Base-by-base conservation (phyloP, 2,888 invertebrate genomes). In the Leucophora obtusa region DNA sequence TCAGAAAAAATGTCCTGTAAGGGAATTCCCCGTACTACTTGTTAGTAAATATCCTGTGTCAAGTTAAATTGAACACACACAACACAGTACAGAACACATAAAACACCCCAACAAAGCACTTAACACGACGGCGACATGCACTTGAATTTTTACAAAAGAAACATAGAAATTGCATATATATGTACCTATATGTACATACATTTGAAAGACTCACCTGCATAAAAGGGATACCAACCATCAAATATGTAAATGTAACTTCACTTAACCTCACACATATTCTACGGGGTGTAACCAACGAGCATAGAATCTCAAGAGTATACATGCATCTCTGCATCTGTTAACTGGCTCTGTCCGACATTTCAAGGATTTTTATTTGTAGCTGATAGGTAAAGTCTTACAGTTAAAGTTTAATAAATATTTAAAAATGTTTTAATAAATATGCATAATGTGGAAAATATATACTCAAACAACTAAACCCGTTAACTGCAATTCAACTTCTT, bases 71-170 rank as follows among this genome's bases (percentile, higher is more conserved):
- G 77, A 71, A 77, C 72, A 75, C 73, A 78, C 71, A 73, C 66
- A 79, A 47, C 63, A 47, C 68, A 69, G 62, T 33, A 50, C 74
- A 43, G 38, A 58, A 50, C 28, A 58, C 43, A 62, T 60, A 65
- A 82, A 71, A 82, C 82, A 79, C 75, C 82, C 79, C 79, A 79
- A 79, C 79, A 83, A 81, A 87, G 85, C 86, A 88, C 87, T 87
- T 88, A 87, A 88, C 88, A 88, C 87, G 87, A 82, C 88, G 88
- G 86, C 89, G 87, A 88, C 89, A 87, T 88, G 88, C 88, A 87
- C 87, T 87, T 88, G 88, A 87, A 84, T 84, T 82, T 86, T 78
- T 83, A 88, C 86, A 87, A 88, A 87, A 83, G 85, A 83, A 18
- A 15, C 24, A 21, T 14, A 17, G 17, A 53, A 28, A 56, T 54